Percentiles rank a stretch among this genome's conserved stretches.
Evolutionary conservation across 2,113 vertebrate genomes (phyloP).

Genomic region (Xerus inauris): DNA sequence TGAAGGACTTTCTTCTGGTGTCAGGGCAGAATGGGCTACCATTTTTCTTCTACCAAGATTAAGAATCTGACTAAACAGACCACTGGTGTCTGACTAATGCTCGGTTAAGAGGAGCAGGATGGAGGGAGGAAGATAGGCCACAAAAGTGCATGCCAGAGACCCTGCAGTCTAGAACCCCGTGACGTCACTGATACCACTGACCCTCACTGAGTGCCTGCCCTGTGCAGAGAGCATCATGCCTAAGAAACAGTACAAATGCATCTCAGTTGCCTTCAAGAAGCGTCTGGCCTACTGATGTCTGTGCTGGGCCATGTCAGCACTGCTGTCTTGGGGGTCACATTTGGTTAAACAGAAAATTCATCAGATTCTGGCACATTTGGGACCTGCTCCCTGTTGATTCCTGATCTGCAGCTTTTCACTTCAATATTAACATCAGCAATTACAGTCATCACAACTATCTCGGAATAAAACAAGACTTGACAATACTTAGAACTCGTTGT

Average conservation of each 20-base stretch:
- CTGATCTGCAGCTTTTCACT: not conserved
- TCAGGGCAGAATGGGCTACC: not conserved
- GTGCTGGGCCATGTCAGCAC: not conserved
- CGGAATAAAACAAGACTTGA: not conserved
- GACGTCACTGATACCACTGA: too few species aligned
- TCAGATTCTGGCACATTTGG: not conserved
- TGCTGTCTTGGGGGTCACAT: not conserved
- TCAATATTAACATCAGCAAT: not conserved
- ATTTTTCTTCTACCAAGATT: not conserved
- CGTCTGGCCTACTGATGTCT: too few species aligned
- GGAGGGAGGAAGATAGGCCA: rapidly evolving
- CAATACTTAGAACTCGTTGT: not conserved
- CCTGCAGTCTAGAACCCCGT: not conserved
- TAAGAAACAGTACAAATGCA: not conserved
- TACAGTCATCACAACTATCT: not conserved
- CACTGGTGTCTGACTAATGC: too few species aligned
- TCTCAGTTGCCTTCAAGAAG: rapidly evolving
- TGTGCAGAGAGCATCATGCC: not conserved
- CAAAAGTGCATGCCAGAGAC: rapidly evolving
- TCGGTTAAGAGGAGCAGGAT: not conserved
- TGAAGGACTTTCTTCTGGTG: not conserved
- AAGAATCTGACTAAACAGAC: not conserved
- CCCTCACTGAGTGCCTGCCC: rapidly evolving
- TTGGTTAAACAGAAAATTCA: not conserved
- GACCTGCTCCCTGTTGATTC: not conserved